phyloP scores from a whole-genome alignment of 2,113 vertebrate genomes.

The Aspiorhynchus laticeps region DNA sequence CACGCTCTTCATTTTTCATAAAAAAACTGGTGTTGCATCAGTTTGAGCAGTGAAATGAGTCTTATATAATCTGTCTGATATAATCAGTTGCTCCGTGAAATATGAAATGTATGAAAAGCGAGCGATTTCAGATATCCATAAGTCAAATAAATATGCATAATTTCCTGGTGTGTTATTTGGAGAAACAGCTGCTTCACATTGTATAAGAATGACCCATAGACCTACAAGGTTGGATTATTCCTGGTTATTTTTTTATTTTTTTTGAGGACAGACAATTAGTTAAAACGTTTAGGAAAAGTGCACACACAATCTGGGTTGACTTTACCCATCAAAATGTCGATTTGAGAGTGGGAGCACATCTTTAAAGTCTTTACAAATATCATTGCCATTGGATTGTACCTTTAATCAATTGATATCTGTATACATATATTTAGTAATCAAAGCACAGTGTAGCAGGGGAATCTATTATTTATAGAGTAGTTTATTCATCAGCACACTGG shows the following conservation, averaged over 20 bases:
- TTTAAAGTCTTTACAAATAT: not conserved
- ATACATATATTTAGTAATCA: slow-evolving; percentile 26
- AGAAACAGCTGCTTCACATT: not conserved
- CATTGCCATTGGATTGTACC: not conserved
- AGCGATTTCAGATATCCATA: not conserved
- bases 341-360: not conserved
- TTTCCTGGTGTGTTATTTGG: not conserved
- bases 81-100: not conserved
- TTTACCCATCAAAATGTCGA: not conserved
- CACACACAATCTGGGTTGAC: not conserved
- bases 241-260: not conserved
- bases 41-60: not conserved
- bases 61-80: slow-evolving; percentile 13
- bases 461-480: slow-evolving; percentile 34
- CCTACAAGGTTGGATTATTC: not conserved
- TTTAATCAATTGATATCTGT: not conserved
- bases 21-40: slow-evolving; percentile 12
- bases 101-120: not conserved
- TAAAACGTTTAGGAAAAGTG: not conserved
- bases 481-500: slow-evolving; percentile 9
- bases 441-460: not conserved
- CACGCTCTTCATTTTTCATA: slow-evolving; percentile 1
- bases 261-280: not conserved
- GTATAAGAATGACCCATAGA: not conserved
- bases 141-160: not conserved